A percentile compares a stretch with the other conserved stretches of the same genome.
Conservation (phyloP, 2,113 vertebrate species). For the Anas platyrhynchos region DNA sequence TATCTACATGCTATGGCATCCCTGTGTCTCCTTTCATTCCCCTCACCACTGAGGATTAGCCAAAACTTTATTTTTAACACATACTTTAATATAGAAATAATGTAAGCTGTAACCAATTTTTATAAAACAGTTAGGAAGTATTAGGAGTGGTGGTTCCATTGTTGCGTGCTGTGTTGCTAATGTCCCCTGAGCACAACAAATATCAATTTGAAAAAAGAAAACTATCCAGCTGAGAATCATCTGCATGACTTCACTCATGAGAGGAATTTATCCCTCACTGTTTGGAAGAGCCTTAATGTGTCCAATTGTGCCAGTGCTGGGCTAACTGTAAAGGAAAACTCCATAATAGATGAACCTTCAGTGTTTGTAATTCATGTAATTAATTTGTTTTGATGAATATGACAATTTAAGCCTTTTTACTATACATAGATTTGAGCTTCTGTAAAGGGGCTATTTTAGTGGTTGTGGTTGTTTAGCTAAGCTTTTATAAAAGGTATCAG, state of each 20-base stretch:
- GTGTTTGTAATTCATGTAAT: conserved; percentile 8
- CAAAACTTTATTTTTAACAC: neutral
- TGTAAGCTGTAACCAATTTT: neutral
- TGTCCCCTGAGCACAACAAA: neutral
- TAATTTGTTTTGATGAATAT: neutral
- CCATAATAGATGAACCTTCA: neutral
- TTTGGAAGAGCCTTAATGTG: neutral
- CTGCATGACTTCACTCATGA: neutral
- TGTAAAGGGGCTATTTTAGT: neutral
- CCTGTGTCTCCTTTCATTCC: neutral
- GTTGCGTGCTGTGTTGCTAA: neutral
- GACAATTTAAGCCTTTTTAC: neutral
- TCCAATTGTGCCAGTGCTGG: neutral
- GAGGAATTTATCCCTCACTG: neutral
- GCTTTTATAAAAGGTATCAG: conserved; percentile 5
- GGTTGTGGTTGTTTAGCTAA: neutral
- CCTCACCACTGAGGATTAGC: neutral
- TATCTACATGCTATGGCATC: neutral
- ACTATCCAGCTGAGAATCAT: neutral
- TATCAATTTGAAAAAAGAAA: neutral
- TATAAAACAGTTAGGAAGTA: neutral
- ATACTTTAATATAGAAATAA: neutral
- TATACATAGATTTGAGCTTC: neutral
- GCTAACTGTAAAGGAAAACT: neutral
- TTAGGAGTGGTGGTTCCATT: neutral